Evolutionary conservation across 2,113 vertebrate species (phyloP).

Genomic region (Genyomyrus donnyi): DNA sequence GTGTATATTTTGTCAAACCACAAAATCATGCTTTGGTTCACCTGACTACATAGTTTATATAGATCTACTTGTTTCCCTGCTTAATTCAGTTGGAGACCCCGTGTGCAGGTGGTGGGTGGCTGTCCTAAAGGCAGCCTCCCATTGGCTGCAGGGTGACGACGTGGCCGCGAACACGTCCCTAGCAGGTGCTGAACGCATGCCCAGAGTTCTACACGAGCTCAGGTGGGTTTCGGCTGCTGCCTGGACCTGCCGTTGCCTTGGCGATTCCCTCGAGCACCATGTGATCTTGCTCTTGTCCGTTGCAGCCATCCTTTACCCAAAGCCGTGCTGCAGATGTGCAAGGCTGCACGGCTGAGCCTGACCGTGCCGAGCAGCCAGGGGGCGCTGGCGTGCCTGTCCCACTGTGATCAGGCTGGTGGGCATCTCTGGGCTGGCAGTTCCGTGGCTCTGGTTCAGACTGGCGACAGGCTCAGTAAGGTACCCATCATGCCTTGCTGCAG

Average conservation of each 20-base stretch:
- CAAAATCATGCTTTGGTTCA: not conserved
- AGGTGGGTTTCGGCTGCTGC: conserved; percentile 48
- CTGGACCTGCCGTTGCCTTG: not conserved
- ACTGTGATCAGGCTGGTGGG: conserved; percentile 82
- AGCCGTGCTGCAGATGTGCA: conserved; percentile 76
- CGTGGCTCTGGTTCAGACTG: conserved; percentile 48
- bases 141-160: conserved; percentile 88
- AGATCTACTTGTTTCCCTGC: not conserved
- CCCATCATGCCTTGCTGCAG: not conserved
- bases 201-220: conserved; percentile 74
- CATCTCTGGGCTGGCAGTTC: conserved; percentile 81
- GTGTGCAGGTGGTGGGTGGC: conserved; percentile 91
- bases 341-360: conserved; percentile 79
- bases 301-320: conserved; percentile 80
- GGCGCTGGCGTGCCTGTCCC: conserved; percentile 63
- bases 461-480: conserved; percentile 76
- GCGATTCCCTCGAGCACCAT: not conserved
- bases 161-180: conserved; percentile 64
- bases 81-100: conserved; percentile 68
- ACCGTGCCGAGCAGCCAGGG: conserved; percentile 76
- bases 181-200: conserved; percentile 78
- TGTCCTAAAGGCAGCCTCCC: conserved; percentile 71
- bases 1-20: not conserved
- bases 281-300: conserved; percentile 21
- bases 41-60: not conserved